These are phyloP conservation scores for Erpetoichthys calabaricus DNA, from an alignment of 2,797 vertebrate genomes.

Conservation along the genomic window DNA sequence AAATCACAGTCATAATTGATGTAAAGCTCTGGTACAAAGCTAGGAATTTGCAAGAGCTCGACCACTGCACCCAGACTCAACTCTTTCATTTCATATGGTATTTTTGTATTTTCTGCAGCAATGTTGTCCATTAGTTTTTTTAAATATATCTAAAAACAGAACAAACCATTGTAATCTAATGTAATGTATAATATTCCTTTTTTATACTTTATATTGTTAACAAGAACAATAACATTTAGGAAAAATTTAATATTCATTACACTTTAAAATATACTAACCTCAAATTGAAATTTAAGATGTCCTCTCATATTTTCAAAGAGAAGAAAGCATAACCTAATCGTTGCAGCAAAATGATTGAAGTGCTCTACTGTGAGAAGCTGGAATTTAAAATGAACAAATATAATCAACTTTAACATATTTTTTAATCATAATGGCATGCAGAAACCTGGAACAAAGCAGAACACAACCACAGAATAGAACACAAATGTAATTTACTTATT, in stretches of 20 bases:
- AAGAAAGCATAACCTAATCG: conserved; percentile 57
- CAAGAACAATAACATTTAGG: too few relatives aligned
- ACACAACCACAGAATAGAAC: too few relatives aligned
- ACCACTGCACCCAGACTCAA: conserved; percentile 62
- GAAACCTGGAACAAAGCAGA: too few relatives aligned
- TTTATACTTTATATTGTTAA: too few relatives aligned
- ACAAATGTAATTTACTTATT: too few relatives aligned
- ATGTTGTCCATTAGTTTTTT: conserved; percentile 66
- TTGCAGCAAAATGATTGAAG: conserved; percentile 53
- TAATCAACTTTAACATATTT: too few relatives aligned
- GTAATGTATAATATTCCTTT: too few relatives aligned
- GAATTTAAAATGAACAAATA: conserved; percentile 11
- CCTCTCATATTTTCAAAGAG: conserved; percentile 63
- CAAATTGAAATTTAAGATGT: conserved; percentile 62
- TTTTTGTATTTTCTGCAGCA: conserved; percentile 58
- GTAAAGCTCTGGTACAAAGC: conserved; percentile 58
- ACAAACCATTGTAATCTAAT: too few relatives aligned
- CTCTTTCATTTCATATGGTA: conserved; percentile 68
- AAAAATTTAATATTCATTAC: too few relatives aligned
- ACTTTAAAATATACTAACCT: conserved; percentile 40
- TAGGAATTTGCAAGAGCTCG: conserved; percentile 59
- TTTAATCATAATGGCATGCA: too few relatives aligned
- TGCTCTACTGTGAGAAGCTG: conserved; percentile 53
- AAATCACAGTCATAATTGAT: conserved; percentile 67
- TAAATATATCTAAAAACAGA: conserved; percentile 47